Percentiles rank a stretch among this genome's conserved stretches.
phyloP scores from a whole-genome alignment of 1,140 invertebrate genomes.

The Eurosta solidaginis region DNA sequence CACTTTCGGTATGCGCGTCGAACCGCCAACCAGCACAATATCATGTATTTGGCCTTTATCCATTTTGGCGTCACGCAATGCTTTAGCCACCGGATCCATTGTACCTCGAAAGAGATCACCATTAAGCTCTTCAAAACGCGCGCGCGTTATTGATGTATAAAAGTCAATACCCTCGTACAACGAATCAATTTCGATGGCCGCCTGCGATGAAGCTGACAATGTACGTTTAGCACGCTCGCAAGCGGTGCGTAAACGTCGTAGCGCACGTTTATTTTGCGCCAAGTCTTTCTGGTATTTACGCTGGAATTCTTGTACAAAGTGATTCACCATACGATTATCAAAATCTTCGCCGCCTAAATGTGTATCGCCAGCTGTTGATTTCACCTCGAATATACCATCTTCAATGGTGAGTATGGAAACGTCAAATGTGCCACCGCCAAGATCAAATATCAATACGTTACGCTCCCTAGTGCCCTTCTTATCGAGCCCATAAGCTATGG shows the following conservation, averaged over 20 bases:
- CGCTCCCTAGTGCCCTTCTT: constrained; percentile 88
- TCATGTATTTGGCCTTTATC: constrained; percentile 91
- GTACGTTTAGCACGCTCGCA: constrained; percentile 96
- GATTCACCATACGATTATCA: constrained; percentile 89
- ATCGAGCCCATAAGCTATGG: constrained; percentile 98
- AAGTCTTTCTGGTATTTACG: constrained; percentile 96
- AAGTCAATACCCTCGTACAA: constrained; percentile 95
- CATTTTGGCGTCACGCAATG: constrained; percentile 90
- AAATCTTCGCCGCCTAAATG: constrained; percentile 98
- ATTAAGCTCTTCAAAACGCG: constrained; percentile 92
- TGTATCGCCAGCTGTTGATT: constrained; percentile 95
- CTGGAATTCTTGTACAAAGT: constrained; percentile 96
- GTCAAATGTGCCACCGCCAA: constrained; percentile 97
- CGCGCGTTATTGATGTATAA: constrained; percentile 93
- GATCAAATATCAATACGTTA: constrained; percentile 89
- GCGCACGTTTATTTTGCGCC: constrained; percentile 82
- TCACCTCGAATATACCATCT: constrained; percentile 94
- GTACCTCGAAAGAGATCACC: constrained; percentile 91
- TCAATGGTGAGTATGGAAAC: constrained; percentile 96
- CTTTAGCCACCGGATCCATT: constrained; percentile 93
- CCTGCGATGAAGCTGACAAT: constrained; percentile 90
- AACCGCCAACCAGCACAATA: constrained; percentile 96
- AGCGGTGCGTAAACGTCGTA: constrained; percentile 87
- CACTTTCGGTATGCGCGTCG: constrained; percentile 96
- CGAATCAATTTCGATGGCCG: constrained; percentile 92